Conservation (phyloP, 2,113 vertebrate species). For the Vidua chalybeata region DNA sequence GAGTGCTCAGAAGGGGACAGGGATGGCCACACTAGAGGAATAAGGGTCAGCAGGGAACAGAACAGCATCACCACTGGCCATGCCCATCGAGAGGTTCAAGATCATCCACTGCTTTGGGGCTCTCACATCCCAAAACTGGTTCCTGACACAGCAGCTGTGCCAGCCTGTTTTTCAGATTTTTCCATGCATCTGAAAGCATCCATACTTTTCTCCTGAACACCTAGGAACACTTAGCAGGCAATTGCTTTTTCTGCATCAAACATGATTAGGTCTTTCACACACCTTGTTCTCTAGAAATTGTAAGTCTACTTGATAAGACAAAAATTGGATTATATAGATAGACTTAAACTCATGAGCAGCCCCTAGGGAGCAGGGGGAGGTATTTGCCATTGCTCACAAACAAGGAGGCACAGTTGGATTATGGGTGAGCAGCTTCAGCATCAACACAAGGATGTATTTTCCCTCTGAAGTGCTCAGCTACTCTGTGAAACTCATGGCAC, state of each 20-base stretch:
- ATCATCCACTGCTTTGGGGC: background rate
- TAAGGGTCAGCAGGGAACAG: background rate
- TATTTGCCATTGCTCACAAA: background rate
- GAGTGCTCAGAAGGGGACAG: background rate
- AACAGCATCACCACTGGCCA: background rate
- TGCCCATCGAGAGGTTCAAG: fast-evolving
- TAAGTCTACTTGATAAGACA: background rate
- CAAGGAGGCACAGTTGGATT: background rate
- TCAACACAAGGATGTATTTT: background rate
- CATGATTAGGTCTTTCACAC: background rate
- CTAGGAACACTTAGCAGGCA: background rate
- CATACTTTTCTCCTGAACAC: background rate
- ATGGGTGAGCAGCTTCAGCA: background rate
- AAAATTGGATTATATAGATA: background rate
- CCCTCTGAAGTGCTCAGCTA: background rate
- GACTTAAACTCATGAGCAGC: background rate
- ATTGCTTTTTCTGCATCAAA: too few species aligned
- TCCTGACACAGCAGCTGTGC: background rate
- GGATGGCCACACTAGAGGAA: background rate
- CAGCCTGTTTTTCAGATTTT: background rate
- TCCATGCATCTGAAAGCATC: background rate
- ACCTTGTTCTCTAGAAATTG: background rate
- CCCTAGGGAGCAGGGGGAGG: background rate
- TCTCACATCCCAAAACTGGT: background rate
- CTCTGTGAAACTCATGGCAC: background rate